A percentile compares a stretch with the other conserved stretches of the same genome.
Evolutionary conservation across 2,797 vertebrate species (phyloP).

Genomic region (Sardinella longiceps): DNA sequence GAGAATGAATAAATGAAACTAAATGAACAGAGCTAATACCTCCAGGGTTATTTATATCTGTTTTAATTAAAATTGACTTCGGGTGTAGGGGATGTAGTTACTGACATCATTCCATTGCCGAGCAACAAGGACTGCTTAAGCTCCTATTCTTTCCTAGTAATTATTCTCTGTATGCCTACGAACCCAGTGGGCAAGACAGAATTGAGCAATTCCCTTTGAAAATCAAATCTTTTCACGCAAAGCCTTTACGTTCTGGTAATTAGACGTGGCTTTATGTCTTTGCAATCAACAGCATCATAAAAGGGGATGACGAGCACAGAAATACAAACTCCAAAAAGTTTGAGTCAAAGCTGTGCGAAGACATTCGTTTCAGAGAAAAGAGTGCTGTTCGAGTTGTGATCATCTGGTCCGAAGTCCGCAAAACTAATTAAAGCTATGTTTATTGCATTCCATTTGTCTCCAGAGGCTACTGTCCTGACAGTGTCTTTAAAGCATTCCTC

Average conservation of each 20-base stretch:
- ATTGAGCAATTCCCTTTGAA: constrained; percentile 3
- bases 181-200: constrained; percentile 4
- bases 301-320: neutral
- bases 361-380: neutral
- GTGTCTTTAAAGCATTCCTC: neutral
- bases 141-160: neutral
- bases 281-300: neutral
- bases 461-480: neutral
- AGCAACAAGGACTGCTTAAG: constrained; percentile 18
- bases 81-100: constrained; percentile 4
- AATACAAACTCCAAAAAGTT: neutral
- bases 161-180: neutral
- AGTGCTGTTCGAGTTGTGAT: neutral
- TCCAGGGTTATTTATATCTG: neutral
- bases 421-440: neutral
- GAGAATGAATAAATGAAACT: neutral
- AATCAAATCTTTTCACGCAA: constrained; percentile 4
- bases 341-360: neutral
- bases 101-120: constrained; percentile 15
- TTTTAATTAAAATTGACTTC: constrained; percentile 23
- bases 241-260: neutral
- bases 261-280: neutral
- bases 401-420: neutral
- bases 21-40: neutral
- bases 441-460: neutral